A percentile compares a stretch with the other conserved stretches of the same genome.
phyloP scores from a whole-genome alignment of 2,888 invertebrate species.

The Cephus sareptanus region DNA sequence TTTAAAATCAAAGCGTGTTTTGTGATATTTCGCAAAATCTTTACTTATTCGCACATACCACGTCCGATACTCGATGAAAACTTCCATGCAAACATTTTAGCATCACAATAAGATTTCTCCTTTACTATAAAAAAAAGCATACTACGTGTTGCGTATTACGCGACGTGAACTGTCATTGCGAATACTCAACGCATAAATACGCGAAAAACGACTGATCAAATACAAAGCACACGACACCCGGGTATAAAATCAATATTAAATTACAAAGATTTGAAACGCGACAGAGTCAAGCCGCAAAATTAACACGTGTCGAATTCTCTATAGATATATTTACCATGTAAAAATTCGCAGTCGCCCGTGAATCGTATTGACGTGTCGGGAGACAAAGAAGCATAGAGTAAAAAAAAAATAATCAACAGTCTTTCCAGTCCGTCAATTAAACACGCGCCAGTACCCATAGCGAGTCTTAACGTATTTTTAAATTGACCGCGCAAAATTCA shows the following conservation, averaged over 20 bases:
- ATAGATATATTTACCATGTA: background rate
- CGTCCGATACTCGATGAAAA: background rate
- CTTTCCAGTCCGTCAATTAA: background rate
- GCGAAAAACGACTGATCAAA: background rate
- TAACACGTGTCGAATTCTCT: background rate
- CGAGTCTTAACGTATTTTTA: background rate
- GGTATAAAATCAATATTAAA: background rate
- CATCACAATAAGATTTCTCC: background rate
- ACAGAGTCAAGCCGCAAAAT: background rate
- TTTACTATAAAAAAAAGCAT: background rate
- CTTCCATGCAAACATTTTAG: background rate
- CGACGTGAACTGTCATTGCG: background rate
- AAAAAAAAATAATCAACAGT: background rate
- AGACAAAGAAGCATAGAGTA: background rate
- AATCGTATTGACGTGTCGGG: background rate
- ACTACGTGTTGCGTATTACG: background rate
- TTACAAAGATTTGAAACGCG: background rate
- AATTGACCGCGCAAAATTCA: background rate
- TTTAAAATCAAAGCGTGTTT: background rate
- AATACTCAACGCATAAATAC: background rate
- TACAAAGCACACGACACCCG: background rate
- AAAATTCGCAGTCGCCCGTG: background rate
- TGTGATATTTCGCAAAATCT: background rate
- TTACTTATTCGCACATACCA: background rate
- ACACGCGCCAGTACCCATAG: background rate